Percentiles rank a stretch among this genome's conserved stretches.
Conservation (phyloP, 2,888 invertebrate species). For the Caenorhabditis sulstoni region DNA sequence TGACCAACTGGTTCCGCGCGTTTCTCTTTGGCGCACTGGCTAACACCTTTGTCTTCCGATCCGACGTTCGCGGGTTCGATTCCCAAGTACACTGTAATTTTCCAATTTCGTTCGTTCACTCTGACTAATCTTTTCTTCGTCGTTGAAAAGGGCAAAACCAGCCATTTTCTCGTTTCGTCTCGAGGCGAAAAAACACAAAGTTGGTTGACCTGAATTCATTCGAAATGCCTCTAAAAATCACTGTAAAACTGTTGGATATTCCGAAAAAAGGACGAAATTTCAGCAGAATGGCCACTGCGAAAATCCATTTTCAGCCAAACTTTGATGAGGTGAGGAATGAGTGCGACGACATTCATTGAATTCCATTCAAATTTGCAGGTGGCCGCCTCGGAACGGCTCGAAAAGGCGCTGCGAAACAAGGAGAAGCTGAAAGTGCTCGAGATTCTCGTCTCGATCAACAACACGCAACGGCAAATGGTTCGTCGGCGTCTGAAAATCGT, state of each 20-base stretch:
- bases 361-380: conserved; percentile 16
- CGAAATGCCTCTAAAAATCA: not conserved
- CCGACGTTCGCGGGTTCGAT: no score
- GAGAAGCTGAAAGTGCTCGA: conserved; percentile 63
- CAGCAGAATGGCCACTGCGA: conserved; percentile 42
- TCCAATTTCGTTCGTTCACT: no score
- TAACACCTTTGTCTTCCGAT: no score
- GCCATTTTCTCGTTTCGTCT: not conserved
- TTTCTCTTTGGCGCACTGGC: no score
- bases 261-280: not conserved
- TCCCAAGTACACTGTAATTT: no score
- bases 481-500: not conserved
- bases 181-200: not conserved
- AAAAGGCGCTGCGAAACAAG: conserved; percentile 61
- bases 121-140: no score
- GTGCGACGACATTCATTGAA: not conserved
- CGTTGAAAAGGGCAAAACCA: no score
- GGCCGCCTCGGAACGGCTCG: conserved; percentile 39
- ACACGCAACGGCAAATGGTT: conserved; percentile 72
- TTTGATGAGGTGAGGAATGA: conserved; percentile 45
- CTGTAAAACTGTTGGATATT: conserved; percentile 1
- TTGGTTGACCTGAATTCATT: not conserved
- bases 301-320: conserved; percentile 51
- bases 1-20: no score
- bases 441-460: conserved; percentile 57